These are phyloP conservation scores for Drosophila nannoptera DNA, from an alignment of 1,140 invertebrate species.

Conservation along the genomic window DNA sequence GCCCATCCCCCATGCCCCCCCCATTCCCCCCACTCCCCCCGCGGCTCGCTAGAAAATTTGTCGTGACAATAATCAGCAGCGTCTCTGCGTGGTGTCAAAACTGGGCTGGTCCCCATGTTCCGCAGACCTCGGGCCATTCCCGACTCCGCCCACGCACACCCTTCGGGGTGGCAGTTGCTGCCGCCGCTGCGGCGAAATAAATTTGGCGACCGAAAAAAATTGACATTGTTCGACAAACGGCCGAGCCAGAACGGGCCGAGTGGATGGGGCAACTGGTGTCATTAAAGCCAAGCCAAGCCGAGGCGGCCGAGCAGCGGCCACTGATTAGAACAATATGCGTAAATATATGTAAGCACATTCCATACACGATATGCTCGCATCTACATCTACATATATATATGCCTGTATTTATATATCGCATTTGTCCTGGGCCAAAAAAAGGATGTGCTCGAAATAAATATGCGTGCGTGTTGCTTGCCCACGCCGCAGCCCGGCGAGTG, in stretches of 20 bases:
- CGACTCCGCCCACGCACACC: slow-evolving; percentile 9
- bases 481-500: slow-evolving; percentile 25
- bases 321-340: slow-evolving; percentile 77
- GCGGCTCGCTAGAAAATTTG: slow-evolving; percentile 47
- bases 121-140: neutral
- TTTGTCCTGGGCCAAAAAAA: slow-evolving; percentile 45
- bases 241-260: neutral
- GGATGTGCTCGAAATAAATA: slow-evolving; percentile 77
- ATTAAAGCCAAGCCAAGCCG: slow-evolving; percentile 42
- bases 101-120: slow-evolving; percentile 18
- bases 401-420: slow-evolving; percentile 61
- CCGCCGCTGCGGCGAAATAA: slow-evolving; percentile 56
- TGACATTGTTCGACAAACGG: slow-evolving; percentile 56
- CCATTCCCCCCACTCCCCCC: slow-evolving; percentile 15
- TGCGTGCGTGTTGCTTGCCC: slow-evolving; percentile 75
- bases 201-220: slow-evolving; percentile 73
- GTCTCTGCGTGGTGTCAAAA: slow-evolving; percentile 69
- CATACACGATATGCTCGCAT: slow-evolving; percentile 24
- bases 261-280: slow-evolving; percentile 21
- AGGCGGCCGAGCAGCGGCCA: slow-evolving; percentile 33
- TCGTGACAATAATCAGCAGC: slow-evolving; percentile 73
- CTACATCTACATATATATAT: slow-evolving; percentile 24
- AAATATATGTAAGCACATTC: slow-evolving; percentile 66
- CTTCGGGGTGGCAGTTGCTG: slow-evolving; percentile 35
- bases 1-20: slow-evolving; percentile 16